Evolutionary conservation across 2,888 invertebrate species (phyloP).

Genomic region (Amaurobius ferox): DNA sequence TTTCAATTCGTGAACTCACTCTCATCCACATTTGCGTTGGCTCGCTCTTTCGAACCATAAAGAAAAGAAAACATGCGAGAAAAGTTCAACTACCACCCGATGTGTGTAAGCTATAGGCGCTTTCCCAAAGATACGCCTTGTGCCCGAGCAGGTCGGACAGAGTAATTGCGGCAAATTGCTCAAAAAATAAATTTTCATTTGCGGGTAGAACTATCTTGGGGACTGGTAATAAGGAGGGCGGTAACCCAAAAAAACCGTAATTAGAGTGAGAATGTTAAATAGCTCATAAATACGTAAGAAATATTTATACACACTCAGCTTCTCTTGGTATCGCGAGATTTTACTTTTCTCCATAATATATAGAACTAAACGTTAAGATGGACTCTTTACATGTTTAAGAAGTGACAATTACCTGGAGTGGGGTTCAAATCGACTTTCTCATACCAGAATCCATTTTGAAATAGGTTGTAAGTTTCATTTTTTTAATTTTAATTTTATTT

Average conservation of each 20-base stretch:
- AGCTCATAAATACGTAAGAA: too few species aligned
- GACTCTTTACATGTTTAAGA: too few species aligned
- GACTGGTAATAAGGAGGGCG: background rate
- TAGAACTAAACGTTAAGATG: too few species aligned
- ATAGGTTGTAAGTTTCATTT: too few species aligned
- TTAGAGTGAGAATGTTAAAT: background rate
- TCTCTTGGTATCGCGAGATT: too few species aligned
- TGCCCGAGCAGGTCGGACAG: background rate
- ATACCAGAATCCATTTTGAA: too few species aligned
- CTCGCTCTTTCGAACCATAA: too few species aligned
- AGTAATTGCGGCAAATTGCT: background rate
- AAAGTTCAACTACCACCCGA: background rate
- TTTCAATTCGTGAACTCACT: background rate
- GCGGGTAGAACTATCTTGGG: background rate
- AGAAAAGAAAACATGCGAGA: background rate
- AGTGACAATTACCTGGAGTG: too few species aligned
- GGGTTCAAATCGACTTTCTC: too few species aligned
- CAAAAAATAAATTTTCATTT: constrained; percentile 2
- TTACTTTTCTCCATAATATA: too few species aligned
- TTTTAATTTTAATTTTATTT: too few species aligned
- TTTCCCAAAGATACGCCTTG: background rate
- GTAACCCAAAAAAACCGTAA: background rate
- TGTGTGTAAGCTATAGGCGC: background rate
- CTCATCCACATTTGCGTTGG: background rate
- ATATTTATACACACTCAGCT: too few species aligned